Percentiles rank a stretch among this genome's conserved stretches.
These are phyloP conservation scores for Aspiorhynchus laticeps DNA, from an alignment of 2,113 vertebrate species.

Conservation along the genomic window DNA sequence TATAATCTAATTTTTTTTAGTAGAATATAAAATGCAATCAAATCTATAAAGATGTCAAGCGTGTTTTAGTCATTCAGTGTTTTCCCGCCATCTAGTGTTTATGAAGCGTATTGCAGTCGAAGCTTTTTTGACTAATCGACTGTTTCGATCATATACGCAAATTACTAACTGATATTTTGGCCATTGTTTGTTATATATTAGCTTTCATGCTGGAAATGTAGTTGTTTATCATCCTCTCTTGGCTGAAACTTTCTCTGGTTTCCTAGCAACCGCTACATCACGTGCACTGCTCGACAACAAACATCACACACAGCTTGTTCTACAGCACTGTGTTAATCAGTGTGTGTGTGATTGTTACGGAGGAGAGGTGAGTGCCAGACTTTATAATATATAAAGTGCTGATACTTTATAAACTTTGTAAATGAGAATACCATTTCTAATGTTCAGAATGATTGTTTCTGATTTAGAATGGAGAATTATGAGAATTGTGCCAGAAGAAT, in stretches of 20 bases:
- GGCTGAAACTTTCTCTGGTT: neutral
- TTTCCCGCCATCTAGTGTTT: slow-evolving; percentile 11
- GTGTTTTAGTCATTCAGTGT: neutral
- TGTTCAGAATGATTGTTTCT: neutral
- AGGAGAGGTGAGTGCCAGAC: neutral
- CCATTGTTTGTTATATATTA: no score
- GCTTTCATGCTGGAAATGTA: neutral
- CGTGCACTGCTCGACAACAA: neutral
- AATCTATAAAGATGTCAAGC: neutral
- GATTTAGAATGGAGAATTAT: neutral
- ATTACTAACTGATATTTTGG: neutral
- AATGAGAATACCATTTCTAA: neutral
- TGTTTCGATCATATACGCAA: neutral
- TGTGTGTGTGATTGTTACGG: neutral
- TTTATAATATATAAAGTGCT: no score
- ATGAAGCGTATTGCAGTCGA: neutral
- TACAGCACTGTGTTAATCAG: neutral
- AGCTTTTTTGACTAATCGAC: neutral
- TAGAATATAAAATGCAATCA: neutral
- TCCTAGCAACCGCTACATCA: neutral
- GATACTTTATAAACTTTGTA: neutral
- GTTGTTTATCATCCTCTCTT: neutral
- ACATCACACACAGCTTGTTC: neutral
- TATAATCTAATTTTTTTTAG: no score
- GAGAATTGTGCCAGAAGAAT: slow-evolving; percentile 44